These are phyloP conservation scores for Triplophysa siluroides DNA, from an alignment of 2,113 vertebrate genomes.

Conservation along the genomic window DNA sequence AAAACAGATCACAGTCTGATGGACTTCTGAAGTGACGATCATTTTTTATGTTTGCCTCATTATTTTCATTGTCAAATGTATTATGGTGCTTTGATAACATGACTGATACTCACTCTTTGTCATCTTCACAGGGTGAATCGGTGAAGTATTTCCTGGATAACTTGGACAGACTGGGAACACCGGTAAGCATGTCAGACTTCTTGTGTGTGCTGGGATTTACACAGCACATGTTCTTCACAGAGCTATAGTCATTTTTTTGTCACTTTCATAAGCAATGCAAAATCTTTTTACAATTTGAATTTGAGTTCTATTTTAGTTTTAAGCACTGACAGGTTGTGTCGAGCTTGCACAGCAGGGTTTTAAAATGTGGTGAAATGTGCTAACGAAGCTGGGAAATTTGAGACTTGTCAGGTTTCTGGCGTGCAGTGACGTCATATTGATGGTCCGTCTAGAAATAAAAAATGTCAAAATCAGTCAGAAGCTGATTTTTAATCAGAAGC, in stretches of 20 bases:
- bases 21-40: background rate
- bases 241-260: background rate
- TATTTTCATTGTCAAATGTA: background rate
- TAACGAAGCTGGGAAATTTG: background rate
- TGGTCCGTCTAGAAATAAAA: no score
- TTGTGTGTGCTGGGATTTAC: background rate
- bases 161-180: slow-evolving; percentile 92
- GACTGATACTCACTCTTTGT: slow-evolving; percentile 33
- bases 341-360: background rate
- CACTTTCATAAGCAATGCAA: no score
- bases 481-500: no score
- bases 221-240: background rate
- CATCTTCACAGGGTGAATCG: slow-evolving; percentile 85
- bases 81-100: background rate
- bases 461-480: no score
- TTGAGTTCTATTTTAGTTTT: no score
- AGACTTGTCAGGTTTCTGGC: no score
- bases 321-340: no score
- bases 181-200: slow-evolving; percentile 77
- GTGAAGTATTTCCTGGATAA: slow-evolving; percentile 99
- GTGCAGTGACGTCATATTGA: no score
- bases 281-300: no score
- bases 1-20: background rate
- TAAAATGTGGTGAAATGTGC: background rate
- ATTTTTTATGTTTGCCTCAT: no score